phyloP scores from a whole-genome alignment of 2,888 invertebrate species.

The Ethmia dodecea region DNA sequence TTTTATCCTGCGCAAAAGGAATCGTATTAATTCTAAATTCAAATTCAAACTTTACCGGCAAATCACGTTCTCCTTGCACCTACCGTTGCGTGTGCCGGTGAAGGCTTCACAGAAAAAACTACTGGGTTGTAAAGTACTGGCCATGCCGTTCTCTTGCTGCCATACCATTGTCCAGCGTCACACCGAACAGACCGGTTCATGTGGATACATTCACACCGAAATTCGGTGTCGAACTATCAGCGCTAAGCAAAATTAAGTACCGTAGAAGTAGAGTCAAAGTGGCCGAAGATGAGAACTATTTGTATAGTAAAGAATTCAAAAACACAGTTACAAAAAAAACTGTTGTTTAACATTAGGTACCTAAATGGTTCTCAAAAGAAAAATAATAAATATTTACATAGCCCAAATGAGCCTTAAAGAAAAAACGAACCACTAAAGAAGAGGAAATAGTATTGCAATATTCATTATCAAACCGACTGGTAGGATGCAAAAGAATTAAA shows the following conservation, averaged over 20 bases:
- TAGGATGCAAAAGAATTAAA: constrained; percentile 1
- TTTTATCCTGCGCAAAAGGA: constrained; percentile 1
- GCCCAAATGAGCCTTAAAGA: background rate
- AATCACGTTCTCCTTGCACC: constrained; percentile 2
- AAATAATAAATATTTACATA: too few species aligned
- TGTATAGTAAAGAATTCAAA: too few species aligned
- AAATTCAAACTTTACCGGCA: constrained; percentile 5
- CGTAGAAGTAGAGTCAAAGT: too few species aligned
- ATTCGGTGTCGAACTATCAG: constrained; percentile 11
- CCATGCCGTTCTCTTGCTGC: constrained; percentile 33
- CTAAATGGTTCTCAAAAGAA: too few species aligned
- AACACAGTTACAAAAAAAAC: too few species aligned
- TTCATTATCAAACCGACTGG: background rate
- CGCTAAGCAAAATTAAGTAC: too few species aligned
- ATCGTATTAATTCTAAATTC: background rate
- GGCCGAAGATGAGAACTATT: too few species aligned
- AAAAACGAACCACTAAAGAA: background rate
- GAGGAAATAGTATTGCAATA: background rate
- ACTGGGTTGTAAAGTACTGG: constrained; percentile 20
- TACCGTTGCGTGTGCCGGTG: constrained; percentile 35
- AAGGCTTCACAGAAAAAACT: constrained; percentile 39
- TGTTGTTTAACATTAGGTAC: too few species aligned
- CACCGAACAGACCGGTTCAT: constrained; percentile 30
- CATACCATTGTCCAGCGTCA: constrained; percentile 19
- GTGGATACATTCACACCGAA: constrained; percentile 28